Conservation (phyloP, 2,888 invertebrate genomes). For the Anticlea derivata region DNA sequence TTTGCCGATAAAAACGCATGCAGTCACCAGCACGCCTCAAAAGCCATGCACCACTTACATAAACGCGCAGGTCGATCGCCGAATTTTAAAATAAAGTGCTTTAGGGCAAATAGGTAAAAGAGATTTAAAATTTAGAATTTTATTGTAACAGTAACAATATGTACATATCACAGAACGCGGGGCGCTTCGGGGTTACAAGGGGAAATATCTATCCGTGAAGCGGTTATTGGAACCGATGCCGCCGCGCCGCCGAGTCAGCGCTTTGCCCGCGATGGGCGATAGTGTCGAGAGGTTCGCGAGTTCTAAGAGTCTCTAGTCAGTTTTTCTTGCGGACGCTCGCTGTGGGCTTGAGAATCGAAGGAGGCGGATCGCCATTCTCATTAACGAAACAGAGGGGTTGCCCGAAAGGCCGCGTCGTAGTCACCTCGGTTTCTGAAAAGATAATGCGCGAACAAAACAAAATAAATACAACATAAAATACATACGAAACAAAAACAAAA, state of each 20-base stretch:
- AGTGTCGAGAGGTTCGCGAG: slow-evolving; percentile 54
- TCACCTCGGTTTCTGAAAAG: slow-evolving; percentile 82
- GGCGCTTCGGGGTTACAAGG: slow-evolving; percentile 77
- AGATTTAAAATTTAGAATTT: slow-evolving; percentile 68
- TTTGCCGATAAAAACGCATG: slow-evolving; percentile 70
- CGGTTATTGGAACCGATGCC: slow-evolving; percentile 59
- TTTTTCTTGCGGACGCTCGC: slow-evolving; percentile 82
- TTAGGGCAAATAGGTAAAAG: slow-evolving; percentile 64
- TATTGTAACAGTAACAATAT: slow-evolving; percentile 83
- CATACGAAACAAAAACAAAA: slow-evolving; percentile 47
- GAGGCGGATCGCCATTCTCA: slow-evolving; percentile 81
- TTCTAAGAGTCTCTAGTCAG: slow-evolving; percentile 57
- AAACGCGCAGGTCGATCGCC: slow-evolving; percentile 56
- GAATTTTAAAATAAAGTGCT: slow-evolving; percentile 59
- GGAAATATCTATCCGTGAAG: slow-evolving; percentile 57
- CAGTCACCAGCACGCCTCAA: slow-evolving; percentile 67
- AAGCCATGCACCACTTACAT: slow-evolving; percentile 83
- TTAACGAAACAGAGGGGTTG: slow-evolving; percentile 90
- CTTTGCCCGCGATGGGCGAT: slow-evolving; percentile 61
- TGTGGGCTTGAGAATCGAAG: slow-evolving; percentile 79
- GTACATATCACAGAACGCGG: slow-evolving; percentile 84
- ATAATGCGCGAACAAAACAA: slow-evolving; percentile 66
- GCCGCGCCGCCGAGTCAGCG: slow-evolving; percentile 66
- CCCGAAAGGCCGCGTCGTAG: slow-evolving; percentile 89
- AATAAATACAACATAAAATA: slow-evolving; percentile 63